Conservation (phyloP, 2,888 invertebrate species). For the Conomelus anceps region DNA sequence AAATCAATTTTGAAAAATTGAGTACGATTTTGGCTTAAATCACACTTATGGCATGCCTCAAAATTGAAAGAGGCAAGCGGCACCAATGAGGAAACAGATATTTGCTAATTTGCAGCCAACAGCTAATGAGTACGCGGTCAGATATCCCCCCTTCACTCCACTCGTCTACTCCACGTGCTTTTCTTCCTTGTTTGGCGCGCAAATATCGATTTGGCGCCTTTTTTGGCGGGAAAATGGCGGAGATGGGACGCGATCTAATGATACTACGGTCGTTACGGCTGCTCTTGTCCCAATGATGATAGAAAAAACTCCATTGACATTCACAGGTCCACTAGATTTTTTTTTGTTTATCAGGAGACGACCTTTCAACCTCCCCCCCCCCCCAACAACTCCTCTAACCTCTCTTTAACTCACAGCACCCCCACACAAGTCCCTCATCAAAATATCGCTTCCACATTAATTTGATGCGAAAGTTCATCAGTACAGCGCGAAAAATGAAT, state of each 20-base stretch:
- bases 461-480: neutral
- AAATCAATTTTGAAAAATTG: too few species aligned
- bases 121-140: too few species aligned
- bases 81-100: too few species aligned
- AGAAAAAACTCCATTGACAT: neutral
- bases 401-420: too few species aligned
- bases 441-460: neutral
- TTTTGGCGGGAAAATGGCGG: neutral
- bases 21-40: too few species aligned
- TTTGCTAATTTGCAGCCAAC: too few species aligned
- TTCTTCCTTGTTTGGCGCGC: neutral
- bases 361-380: neutral
- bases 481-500: neutral
- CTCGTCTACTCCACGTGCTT: too few species aligned
- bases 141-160: too few species aligned
- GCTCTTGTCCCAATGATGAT: neutral
- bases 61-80: too few species aligned
- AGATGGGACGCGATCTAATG: neutral
- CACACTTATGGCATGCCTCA: too few species aligned
- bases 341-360: neutral
- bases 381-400: too few species aligned
- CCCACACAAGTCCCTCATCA: neutral
- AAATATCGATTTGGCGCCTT: neutral
- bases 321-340: neutral
- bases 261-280: neutral